Conservation (phyloP, 2,113 vertebrate species). For the Myotis lucifugus region DNA sequence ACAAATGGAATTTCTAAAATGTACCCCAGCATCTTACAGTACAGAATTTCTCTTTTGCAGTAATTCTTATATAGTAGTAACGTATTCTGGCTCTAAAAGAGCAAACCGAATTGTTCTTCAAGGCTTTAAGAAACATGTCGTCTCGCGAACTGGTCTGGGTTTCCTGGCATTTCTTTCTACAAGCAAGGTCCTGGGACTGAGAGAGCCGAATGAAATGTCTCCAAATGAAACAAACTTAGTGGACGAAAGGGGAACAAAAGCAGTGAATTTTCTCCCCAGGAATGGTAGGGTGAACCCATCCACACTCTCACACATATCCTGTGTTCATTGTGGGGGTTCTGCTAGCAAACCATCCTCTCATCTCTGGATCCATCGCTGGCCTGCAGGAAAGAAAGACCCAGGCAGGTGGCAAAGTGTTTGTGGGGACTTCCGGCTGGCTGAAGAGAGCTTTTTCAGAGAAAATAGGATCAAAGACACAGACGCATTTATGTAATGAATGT, state of each 20-base stretch:
- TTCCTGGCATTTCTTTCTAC: conserved; percentile 5
- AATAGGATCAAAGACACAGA: background rate
- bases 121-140: background rate
- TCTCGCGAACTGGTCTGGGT: background rate
- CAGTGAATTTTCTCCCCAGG: background rate
- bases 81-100: background rate
- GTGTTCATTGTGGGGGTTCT: background rate
- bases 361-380: fast-evolving
- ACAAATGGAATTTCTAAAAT: conserved; percentile 61
- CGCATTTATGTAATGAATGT: background rate
- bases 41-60: background rate
- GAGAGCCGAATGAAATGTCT: fast-evolving
- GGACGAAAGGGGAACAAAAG: background rate
- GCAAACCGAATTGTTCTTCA: background rate
- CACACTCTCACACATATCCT: background rate
- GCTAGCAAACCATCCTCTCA: background rate
- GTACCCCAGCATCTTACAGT: background rate
- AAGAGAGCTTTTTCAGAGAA: background rate
- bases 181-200: background rate
- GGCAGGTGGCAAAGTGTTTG: background rate
- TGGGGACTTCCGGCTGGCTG: background rate
- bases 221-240: background rate
- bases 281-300: background rate
- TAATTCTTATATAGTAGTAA: background rate
- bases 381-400: background rate